Conservation (phyloP, 2,888 invertebrate genomes). For the Cantharis flavilabris region DNA sequence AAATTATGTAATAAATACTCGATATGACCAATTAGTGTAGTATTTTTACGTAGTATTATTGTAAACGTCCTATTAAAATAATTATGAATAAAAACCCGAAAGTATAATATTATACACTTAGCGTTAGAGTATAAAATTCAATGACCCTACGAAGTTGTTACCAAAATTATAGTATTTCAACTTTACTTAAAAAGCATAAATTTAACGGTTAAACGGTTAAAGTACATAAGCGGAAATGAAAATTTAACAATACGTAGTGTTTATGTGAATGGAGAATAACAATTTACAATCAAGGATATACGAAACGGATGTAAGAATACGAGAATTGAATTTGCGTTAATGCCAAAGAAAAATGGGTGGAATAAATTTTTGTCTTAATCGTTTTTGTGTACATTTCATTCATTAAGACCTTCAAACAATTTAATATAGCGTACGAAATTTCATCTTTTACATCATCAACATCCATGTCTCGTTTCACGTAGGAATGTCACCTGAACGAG, state of each 20-base stretch:
- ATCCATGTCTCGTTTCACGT: not conserved
- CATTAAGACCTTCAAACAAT: constrained; percentile 3
- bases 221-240: not conserved
- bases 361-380: not conserved
- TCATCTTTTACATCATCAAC: not conserved
- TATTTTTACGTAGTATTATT: not conserved
- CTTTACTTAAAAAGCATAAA: not conserved
- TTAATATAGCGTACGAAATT: not conserved
- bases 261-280: constrained; percentile 6
- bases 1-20: not conserved
- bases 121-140: not conserved
- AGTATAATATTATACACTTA: not conserved
- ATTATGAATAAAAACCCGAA: not conserved
- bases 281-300: constrained; percentile 11
- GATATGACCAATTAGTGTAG: not conserved
- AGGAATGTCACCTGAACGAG: constrained; percentile 1
- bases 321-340: constrained; percentile 7
- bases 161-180: not conserved
- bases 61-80: not conserved
- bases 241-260: not conserved
- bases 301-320: constrained; percentile 2
- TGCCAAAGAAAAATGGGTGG: not conserved
- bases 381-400: not conserved
- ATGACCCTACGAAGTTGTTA: not conserved
- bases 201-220: not conserved